phyloP scores from a whole-genome alignment of 2,888 invertebrate species.

The Lasioglossum pauxillum region DNA sequence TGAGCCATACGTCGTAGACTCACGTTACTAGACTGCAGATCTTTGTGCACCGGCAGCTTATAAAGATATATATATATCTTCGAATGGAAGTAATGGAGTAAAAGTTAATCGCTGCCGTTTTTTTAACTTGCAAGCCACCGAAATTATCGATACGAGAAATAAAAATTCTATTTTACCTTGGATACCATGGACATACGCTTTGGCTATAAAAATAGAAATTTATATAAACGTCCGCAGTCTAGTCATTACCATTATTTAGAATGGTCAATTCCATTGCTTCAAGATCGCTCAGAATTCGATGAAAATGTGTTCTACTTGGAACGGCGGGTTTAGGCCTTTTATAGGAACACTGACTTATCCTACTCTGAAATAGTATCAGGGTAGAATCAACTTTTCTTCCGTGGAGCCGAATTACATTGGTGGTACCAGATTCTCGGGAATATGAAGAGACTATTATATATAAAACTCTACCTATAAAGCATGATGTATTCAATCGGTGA shows the following conservation, averaged over 20 bases:
- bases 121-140: background rate
- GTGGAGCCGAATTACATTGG: slow-evolving; percentile 1
- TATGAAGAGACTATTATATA: slow-evolving; percentile 3
- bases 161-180: background rate
- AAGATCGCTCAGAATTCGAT: slow-evolving; percentile 4
- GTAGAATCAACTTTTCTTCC: slow-evolving; percentile 8
- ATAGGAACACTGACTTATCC: slow-evolving; percentile 23
- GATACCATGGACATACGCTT: background rate
- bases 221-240: slow-evolving; percentile 5
- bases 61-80: background rate
- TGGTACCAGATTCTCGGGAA: background rate
- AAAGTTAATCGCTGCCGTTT: background rate
- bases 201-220: slow-evolving; percentile 11
- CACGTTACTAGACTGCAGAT: slow-evolving; percentile 14
- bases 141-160: background rate
- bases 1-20: slow-evolving; percentile 18
- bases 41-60: background rate
- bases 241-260: slow-evolving; percentile 10
- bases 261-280: slow-evolving; percentile 32
- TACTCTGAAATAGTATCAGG: background rate
- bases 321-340: slow-evolving; percentile 23
- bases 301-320: slow-evolving; percentile 4
- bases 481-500: slow-evolving; percentile 1
- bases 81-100: background rate
- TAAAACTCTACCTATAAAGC: slow-evolving; percentile 23